Evolutionary conservation across 2,113 vertebrate species (phyloP).

Genomic region (Oenanthe oenanthe): DNA sequence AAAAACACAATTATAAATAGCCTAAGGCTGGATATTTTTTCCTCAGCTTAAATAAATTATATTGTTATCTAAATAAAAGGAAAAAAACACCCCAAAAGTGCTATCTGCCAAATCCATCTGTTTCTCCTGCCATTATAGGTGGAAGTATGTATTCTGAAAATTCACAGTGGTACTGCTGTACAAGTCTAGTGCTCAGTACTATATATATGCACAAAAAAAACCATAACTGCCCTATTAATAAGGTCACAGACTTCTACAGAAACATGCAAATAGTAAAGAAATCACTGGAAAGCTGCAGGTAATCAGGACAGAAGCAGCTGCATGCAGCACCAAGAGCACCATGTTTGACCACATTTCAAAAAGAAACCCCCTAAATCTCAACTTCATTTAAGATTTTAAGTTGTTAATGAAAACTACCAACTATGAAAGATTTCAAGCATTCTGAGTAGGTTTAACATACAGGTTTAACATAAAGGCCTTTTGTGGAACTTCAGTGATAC

Average conservation of each 20-base stretch:
- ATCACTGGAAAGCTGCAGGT: background rate
- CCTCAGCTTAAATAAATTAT: background rate
- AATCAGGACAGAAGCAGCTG: background rate
- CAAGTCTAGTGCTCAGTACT: background rate
- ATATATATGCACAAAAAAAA: background rate
- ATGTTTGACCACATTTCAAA: background rate
- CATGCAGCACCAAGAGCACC: background rate
- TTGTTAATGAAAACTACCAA: background rate
- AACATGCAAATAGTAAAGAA: background rate
- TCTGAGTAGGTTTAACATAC: background rate
- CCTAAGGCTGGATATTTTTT: background rate
- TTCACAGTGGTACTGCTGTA: background rate
- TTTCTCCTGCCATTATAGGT: background rate
- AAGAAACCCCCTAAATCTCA: background rate
- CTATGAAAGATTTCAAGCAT: background rate
- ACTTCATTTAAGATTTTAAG: background rate
- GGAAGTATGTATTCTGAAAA: background rate
- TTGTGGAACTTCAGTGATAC: background rate
- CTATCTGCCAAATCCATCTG: background rate
- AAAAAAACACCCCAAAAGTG: accelerated
- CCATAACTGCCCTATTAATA: background rate
- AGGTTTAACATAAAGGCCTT: background rate
- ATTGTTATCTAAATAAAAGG: background rate
- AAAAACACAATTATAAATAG: background rate
- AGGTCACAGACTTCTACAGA: background rate